Conservation (phyloP, 2,797 vertebrate genomes). For the Diplodus sargus region DNA sequence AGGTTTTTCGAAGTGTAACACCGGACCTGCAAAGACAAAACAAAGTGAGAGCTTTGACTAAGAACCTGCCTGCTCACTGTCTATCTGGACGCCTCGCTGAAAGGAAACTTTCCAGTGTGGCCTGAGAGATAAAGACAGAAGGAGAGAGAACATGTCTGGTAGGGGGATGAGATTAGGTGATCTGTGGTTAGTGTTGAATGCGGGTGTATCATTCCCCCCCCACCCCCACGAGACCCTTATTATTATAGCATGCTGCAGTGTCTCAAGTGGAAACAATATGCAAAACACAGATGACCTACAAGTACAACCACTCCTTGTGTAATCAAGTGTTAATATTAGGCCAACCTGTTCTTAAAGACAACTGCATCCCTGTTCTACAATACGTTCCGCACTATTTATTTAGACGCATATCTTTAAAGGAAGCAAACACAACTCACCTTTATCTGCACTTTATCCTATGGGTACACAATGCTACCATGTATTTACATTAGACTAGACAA, state of each 20-base stretch:
- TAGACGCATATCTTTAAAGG: constrained; percentile 1
- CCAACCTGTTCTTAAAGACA: constrained; percentile 5
- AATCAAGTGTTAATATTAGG: constrained; percentile 20
- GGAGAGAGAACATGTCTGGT: neutral
- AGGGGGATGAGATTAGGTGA: neutral
- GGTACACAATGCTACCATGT: neutral
- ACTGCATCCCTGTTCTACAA: neutral
- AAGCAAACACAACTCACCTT: constrained; percentile 10
- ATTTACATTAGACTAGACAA: constrained; percentile 17
- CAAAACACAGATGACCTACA: constrained; percentile 44
- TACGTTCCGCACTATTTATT: constrained; percentile 21
- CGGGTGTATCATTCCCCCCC: neutral
- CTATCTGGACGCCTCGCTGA: neutral
- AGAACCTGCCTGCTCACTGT: neutral
- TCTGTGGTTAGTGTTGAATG: constrained; percentile 14
- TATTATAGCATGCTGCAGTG: constrained; percentile 33
- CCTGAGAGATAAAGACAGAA: constrained; percentile 55
- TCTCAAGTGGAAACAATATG: constrained; percentile 57
- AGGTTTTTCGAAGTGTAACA: constrained; percentile 76
- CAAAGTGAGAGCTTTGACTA: constrained; percentile 17
- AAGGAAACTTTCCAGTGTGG: constrained; percentile 50
- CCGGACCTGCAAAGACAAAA: constrained; percentile 63
- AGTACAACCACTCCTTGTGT: constrained; percentile 48
- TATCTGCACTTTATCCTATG: neutral
- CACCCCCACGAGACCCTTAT: constrained; percentile 31